phyloP scores from a whole-genome alignment of 1,140 invertebrate genomes.

The Helicoverpa zea region DNA sequence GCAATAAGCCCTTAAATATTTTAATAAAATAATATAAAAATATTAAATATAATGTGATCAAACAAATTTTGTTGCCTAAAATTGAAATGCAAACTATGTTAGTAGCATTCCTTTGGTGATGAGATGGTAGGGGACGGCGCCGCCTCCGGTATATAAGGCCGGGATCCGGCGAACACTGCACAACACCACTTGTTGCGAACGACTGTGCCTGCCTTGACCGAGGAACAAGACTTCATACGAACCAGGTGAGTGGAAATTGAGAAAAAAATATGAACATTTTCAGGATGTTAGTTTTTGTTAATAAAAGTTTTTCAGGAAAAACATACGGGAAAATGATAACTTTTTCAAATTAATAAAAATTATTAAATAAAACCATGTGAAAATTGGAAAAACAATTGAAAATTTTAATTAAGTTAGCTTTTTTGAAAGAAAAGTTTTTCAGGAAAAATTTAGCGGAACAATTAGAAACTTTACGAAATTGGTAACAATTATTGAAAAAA shows the following conservation, averaged over 20 bases:
- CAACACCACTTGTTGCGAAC: conserved; percentile 77
- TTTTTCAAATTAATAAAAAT: not conserved
- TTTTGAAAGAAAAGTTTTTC: too few species aligned
- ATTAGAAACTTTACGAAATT: too few species aligned
- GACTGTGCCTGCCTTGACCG: conserved; percentile 58
- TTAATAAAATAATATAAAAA: conserved; percentile 33
- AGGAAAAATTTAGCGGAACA: too few species aligned
- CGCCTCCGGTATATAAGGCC: conserved; percentile 70
- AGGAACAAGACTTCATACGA: conserved; percentile 54
- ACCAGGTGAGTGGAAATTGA: conserved; percentile 60
- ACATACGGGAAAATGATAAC: not conserved
- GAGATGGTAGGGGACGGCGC: conserved; percentile 69
- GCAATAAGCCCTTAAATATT: conserved; percentile 4
- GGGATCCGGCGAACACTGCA: conserved; percentile 68
- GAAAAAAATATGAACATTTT: not conserved
- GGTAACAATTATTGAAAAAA: too few species aligned
- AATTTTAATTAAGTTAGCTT: too few species aligned
- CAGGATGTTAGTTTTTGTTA: not conserved
- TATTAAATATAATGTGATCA: conserved; percentile 49
- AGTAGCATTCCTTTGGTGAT: conserved; percentile 64
- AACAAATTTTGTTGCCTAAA: conserved; percentile 70
- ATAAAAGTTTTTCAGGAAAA: not conserved
- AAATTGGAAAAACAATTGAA: too few species aligned
- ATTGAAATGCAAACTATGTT: conserved; percentile 79
- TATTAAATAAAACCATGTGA: too few species aligned